Percentiles rank a stretch among this genome's conserved stretches.
Evolutionary conservation across 2,113 vertebrate genomes (phyloP).

Genomic region (Octodon degus): DNA sequence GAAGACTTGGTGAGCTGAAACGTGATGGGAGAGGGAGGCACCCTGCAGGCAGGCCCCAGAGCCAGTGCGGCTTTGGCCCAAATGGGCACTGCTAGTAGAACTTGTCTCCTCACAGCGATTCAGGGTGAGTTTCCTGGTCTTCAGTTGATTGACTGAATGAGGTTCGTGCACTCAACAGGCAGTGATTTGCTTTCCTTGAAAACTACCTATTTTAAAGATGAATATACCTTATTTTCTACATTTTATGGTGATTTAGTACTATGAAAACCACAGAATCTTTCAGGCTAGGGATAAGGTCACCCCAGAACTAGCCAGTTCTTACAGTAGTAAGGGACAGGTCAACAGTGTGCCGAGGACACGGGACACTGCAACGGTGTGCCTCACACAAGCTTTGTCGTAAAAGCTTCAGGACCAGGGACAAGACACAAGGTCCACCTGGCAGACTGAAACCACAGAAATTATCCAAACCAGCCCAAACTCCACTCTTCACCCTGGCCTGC

Average conservation of each 20-base stretch:
- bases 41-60: neutral
- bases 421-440: neutral
- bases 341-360: neutral
- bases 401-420: neutral
- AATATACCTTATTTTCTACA: neutral
- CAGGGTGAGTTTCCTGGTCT: neutral
- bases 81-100: neutral
- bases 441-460: neutral
- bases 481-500: neutral
- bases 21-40: neutral
- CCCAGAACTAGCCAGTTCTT: neutral
- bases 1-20: neutral
- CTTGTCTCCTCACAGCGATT: neutral
- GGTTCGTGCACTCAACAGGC: neutral
- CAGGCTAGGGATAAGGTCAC: neutral
- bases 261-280: neutral
- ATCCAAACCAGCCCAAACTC: neutral
- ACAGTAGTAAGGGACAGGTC: neutral
- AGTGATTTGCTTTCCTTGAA: neutral
- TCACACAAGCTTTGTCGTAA: too few relatives aligned
- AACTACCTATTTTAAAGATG: neutral
- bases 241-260: neutral
- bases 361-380: neutral
- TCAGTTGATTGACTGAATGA: neutral
- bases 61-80: neutral